phyloP scores from a whole-genome alignment of 2,797 vertebrate genomes.

The Rhynchonycteris naso region DNA sequence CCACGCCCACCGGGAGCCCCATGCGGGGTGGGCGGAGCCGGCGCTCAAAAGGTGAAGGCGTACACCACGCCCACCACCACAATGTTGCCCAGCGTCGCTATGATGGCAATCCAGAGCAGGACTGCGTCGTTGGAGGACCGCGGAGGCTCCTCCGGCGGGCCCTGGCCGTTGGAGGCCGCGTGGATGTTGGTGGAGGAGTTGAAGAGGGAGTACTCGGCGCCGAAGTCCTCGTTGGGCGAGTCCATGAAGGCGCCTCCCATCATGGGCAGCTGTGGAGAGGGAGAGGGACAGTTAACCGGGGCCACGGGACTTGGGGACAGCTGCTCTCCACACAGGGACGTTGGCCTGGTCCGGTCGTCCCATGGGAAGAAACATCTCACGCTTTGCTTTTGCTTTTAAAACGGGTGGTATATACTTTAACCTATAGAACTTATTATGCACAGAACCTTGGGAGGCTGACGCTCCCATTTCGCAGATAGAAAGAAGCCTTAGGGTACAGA shows the following conservation, averaged over 20 bases:
- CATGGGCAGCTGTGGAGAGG: conserved; percentile 93
- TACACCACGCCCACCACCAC: conserved; percentile 98
- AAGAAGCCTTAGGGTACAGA: background rate
- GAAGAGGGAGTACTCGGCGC: conserved; percentile 96
- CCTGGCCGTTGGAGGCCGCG: conserved; percentile 88
- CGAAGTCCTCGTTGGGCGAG: conserved; percentile 97
- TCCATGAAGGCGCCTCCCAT: conserved; percentile 99
- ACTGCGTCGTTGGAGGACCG: conserved; percentile 95
- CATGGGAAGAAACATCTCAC: fast-evolving
- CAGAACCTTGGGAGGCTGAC: background rate
- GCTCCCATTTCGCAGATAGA: background rate
- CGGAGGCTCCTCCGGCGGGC: conserved; percentile 91
- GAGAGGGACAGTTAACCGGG: conserved; percentile 60
- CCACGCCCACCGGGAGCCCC: fast-evolving
- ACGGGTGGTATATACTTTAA: fast-evolving
- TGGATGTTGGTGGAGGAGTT: conserved; percentile 97
- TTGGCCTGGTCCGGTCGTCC: background rate
- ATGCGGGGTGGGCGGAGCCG: fast-evolving
- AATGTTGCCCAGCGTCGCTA: conserved; percentile 98
- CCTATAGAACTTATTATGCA: fast-evolving
- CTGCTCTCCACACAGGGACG: fast-evolving
- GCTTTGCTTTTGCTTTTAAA: background rate
- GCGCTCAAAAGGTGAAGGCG: conserved; percentile 95
- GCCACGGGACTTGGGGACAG: fast-evolving
- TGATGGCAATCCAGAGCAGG: conserved; percentile 98